phyloP scores from a whole-genome alignment of 2,113 vertebrate species.

The Xenus cinereus region DNA sequence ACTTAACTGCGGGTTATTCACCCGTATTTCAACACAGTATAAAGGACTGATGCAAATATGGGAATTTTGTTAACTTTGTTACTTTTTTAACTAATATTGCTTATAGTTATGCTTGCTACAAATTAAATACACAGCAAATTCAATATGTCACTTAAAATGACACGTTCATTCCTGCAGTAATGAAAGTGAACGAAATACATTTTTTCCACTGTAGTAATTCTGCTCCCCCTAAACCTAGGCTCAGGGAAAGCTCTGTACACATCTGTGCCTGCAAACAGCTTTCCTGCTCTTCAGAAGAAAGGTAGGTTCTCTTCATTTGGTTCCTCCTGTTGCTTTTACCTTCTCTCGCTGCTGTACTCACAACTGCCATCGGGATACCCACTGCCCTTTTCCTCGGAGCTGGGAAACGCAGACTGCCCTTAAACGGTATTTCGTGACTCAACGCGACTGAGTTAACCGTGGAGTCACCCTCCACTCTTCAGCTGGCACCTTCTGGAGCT shows the following conservation, averaged over 20 bases:
- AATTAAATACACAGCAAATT: not conserved
- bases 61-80: not conserved
- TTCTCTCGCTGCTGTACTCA: not conserved
- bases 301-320: not conserved
- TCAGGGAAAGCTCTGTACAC: not conserved
- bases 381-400: not conserved
- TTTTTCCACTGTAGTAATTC: not conserved
- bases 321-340: not conserved
- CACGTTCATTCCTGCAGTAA: not conserved
- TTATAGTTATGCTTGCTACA: not conserved
- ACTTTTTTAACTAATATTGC: not conserved
- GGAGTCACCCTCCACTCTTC: not conserved
- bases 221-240: not conserved
- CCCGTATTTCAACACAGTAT: not conserved
- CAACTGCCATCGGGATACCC: not conserved
- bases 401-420: not conserved
- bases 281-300: not conserved
- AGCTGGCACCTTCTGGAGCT: not conserved
- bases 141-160: not conserved
- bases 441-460: not conserved
- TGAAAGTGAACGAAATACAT: not conserved
- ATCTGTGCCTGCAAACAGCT: not conserved
- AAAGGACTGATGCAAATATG: not conserved
- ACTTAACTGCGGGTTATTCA: not conserved
- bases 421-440: not conserved